Conservation (phyloP, 2,113 vertebrate species). For the Ictalurus furcatus region DNA sequence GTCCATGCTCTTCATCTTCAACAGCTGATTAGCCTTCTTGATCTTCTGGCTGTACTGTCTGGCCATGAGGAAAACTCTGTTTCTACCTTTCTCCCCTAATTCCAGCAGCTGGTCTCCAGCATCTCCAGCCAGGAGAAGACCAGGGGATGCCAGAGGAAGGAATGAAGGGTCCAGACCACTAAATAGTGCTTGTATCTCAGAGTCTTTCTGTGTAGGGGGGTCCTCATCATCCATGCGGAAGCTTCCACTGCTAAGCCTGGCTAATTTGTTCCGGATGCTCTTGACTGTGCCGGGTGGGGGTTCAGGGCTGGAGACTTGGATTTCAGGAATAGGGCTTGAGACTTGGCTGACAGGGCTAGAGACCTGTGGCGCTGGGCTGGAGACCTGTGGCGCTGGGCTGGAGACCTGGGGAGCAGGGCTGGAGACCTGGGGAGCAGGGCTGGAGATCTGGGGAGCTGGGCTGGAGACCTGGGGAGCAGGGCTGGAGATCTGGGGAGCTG, state of each 20-base stretch:
- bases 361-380: background rate
- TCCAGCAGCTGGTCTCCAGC: conserved; percentile 75
- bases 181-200: conserved; percentile 78
- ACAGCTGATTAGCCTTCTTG: conserved; percentile 93
- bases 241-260: conserved; percentile 77
- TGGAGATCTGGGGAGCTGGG: background rate
- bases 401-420: background rate
- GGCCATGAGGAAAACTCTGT: conserved; percentile 93
- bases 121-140: conserved; percentile 66
- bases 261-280: conserved; percentile 73
- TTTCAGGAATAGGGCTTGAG: background rate
- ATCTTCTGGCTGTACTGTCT: conserved; percentile 98
- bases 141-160: conserved; percentile 72
- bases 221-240: conserved; percentile 75
- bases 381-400: background rate
- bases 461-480: background rate
- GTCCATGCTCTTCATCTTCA: conserved; percentile 90
- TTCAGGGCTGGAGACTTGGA: conserved; percentile 68
- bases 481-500: background rate
- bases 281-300: conserved; percentile 73
- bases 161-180: conserved; percentile 74
- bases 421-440: background rate
- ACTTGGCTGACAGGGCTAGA: background rate
- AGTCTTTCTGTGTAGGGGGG: conserved; percentile 65
- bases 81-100: conserved; percentile 83